A percentile compares a stretch with the other conserved stretches of the same genome.
Conservation (phyloP, 2,797 vertebrate species). For the Amphiprion clarkii region DNA sequence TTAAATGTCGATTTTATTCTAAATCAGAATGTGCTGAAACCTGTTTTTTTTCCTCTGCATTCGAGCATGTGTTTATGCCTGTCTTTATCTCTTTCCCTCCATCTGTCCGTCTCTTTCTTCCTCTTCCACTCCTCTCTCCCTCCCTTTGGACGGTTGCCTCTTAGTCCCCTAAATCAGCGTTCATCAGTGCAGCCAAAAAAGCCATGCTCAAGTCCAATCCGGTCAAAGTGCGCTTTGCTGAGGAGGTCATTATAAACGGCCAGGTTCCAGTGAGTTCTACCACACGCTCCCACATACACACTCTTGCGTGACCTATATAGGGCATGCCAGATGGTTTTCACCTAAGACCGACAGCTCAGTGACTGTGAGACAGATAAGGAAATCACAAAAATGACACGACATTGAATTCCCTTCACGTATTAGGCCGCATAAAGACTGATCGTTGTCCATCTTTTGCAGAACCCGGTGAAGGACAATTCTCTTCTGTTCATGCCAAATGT, state of each 20-base stretch:
- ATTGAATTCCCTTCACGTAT: slow-evolving; percentile 14
- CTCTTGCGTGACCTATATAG: slow-evolving; percentile 55
- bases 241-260: slow-evolving; percentile 98
- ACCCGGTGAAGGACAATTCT: slow-evolving; percentile 89
- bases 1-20: slow-evolving; percentile 7
- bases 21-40: slow-evolving; percentile 1
- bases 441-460: slow-evolving; percentile 54
- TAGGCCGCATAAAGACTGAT: slow-evolving; percentile 22
- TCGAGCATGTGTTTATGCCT: slow-evolving; percentile 45
- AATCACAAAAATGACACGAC: slow-evolving; percentile 26
- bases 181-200: slow-evolving; percentile 99
- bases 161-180: slow-evolving; percentile 98
- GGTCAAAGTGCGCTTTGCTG: slow-evolving; percentile 98
- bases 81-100: slow-evolving; percentile 44
- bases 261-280: slow-evolving; percentile 94
- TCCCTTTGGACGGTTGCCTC: slow-evolving; percentile 60
- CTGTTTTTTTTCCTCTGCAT: slow-evolving; percentile 7
- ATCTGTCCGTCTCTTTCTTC: slow-evolving; percentile 41
- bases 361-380: slow-evolving; percentile 30
- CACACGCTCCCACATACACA: slow-evolving; percentile 40
- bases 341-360: slow-evolving; percentile 31
- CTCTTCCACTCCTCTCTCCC: slow-evolving; percentile 9
- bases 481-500: slow-evolving; percentile 99
- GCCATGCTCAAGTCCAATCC: slow-evolving; percentile 99
- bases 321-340: slow-evolving; percentile 60